Percentiles rank a stretch among this genome's conserved stretches.
Conservation (phyloP, 2,888 invertebrate genomes). For the Apotomis betuletana region DNA sequence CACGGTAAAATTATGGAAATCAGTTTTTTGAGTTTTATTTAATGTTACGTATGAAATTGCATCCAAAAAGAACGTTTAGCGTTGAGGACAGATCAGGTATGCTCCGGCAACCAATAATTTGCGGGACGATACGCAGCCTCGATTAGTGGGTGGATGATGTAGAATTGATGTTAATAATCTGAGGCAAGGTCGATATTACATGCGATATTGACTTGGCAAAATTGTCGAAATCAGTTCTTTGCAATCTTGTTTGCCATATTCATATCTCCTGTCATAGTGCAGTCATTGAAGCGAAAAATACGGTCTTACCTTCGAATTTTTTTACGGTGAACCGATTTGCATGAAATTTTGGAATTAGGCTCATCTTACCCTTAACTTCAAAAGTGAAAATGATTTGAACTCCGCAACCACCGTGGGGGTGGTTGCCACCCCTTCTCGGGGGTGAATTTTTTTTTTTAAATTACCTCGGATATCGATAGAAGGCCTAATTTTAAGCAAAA, state of each 20-base stretch:
- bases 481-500: too few species aligned
- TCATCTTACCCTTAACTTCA: too few species aligned
- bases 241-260: neutral
- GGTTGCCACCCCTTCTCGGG: too few species aligned
- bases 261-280: too few species aligned
- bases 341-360: too few species aligned
- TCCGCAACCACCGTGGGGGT: too few species aligned
- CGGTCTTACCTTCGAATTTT: too few species aligned
- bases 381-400: too few species aligned
- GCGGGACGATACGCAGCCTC: conserved; percentile 63
- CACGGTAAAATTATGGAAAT: neutral
- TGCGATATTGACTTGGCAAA: conserved; percentile 42
- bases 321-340: too few species aligned
- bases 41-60: neutral
- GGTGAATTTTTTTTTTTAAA: too few species aligned
- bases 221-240: neutral
- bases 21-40: neutral
- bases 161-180: conserved; percentile 53
- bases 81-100: neutral
- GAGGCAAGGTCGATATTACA: conserved; percentile 39
- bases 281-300: too few species aligned
- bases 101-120: conserved; percentile 54
- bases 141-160: conserved; percentile 51
- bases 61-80: neutral
- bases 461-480: too few species aligned